Evolutionary conservation across 2,797 vertebrate species (phyloP), one percentile per base, ranked within the genome.

Genomic region (Pseudochaenichthys georgianus): DNA sequence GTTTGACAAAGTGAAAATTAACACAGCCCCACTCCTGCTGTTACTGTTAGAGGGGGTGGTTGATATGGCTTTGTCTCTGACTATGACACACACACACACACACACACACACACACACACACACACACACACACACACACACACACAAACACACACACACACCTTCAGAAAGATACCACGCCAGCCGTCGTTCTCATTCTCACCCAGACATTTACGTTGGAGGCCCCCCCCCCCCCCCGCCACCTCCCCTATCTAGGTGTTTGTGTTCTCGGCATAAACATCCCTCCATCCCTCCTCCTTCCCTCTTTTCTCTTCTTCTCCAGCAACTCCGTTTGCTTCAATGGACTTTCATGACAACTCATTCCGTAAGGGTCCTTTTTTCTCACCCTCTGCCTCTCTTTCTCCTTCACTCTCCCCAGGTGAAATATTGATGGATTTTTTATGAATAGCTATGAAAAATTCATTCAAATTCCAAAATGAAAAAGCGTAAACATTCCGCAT

Each of bases 391-490:
- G 85, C 83, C 84, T 88, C 85, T 80, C 91, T 90, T 89, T 89
- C 90, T 92, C 90, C 91, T 92, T 93, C 92, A 90, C 91, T 93
- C 92, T 95, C 92, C 92, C 90, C 94, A 95, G 95, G 94, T 95
- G 92, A 95, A 95, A 96, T 94, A 95, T 95, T 95, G 94, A 96
- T 96, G 95, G 94, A 95, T 95, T 94, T 95, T 95, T 95, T 95
- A 95, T 95, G 94, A 96, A 95, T 94, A 92, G 92, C 92, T 93
- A 95, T 96, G 93, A 96, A 96, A 96, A 96, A 96, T 96, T 94
- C 89, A 96, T 96, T 93, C 92, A 94, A 93, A 90, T 94, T 94
- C 92, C 85, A 91, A 95, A 95, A 95, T 96, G 94, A 95, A 95
- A 96, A 94, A 94, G 92, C 88, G 92, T 95, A 95, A 95, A 95